Percentiles rank a stretch among this genome's conserved stretches.
Conservation (phyloP, 1,140 invertebrate genomes). For the Triops longicaudatus region DNA sequence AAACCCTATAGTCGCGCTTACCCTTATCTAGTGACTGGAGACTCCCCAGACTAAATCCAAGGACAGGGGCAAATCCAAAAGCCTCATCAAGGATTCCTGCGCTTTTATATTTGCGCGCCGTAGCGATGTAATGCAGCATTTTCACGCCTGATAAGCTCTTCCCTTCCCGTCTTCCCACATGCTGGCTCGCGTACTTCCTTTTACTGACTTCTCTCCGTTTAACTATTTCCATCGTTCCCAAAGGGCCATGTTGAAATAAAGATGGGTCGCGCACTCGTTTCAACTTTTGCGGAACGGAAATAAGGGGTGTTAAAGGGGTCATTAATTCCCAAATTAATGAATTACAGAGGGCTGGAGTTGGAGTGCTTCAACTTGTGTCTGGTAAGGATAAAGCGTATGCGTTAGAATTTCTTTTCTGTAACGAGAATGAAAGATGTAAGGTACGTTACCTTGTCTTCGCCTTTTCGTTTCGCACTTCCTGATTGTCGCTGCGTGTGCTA, state of each 20-base stretch:
- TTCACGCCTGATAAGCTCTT: slow-evolving; percentile 14
- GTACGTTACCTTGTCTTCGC: background rate
- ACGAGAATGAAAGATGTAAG: background rate
- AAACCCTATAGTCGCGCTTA: slow-evolving; percentile 7
- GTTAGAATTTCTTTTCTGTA: background rate
- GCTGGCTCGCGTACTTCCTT: slow-evolving; percentile 2
- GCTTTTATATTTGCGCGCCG: slow-evolving; percentile 14
- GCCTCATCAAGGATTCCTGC: background rate
- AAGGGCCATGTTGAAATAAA: too few species aligned
- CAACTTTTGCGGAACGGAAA: background rate
- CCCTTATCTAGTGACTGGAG: background rate
- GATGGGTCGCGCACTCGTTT: background rate
- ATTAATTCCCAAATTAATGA: background rate
- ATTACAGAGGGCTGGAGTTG: background rate
- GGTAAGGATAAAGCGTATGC: background rate
- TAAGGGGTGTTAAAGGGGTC: background rate
- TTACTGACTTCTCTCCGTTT: background rate
- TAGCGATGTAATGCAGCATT: background rate
- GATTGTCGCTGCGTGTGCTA: background rate
- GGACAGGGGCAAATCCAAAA: background rate
- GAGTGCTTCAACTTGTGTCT: background rate
- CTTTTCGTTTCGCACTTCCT: background rate
- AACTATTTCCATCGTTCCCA: too few species aligned
- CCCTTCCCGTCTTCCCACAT: background rate
- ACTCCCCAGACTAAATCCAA: background rate